Base-by-base conservation (phyloP, 2,888 invertebrate species). In the Koerneria pararmatus region DNA sequence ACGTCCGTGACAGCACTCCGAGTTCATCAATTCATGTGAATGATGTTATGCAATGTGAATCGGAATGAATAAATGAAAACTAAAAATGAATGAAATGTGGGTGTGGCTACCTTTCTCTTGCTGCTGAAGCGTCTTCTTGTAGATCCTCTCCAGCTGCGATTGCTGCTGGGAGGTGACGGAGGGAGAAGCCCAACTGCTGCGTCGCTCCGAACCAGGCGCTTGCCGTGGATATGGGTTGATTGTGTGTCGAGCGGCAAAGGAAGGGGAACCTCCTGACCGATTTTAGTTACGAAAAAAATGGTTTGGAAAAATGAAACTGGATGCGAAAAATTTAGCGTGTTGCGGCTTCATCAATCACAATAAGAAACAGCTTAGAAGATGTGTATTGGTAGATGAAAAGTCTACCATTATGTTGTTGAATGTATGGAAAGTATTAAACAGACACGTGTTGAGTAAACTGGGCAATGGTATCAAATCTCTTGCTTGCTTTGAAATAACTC, bases 171-270 rank as follows among this genome's bases (percentile, higher is more conserved):
- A 68, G 31, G 73, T 77, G 8, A 80, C 67, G 0, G 75, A 68
- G 1, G 79, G 71, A 1, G 80, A 77, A 11, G 80, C 79, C 81
- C 81, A 81, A 68, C 78, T 78, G 67, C 80, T 79, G 53, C 81
- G 64, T 34, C 80, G 73, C 54, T 76, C 76, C 56, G n/a, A n/a
- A n/a, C n/a, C 11, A 75, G 32, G 58, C 79, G 78, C 2, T 80
- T 77, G 49, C 73, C 73, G 61, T 78, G 65, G 53, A 65, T 65
- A 58, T 74, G 77, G 19, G 56, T 59, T 37, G 51, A 66, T 29
- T 41, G 58, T 27, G 63, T 59, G 24, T 61, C 68, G 59, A 54
- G 41, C 58, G 54, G 48, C 32, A 65, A 56, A 59, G 37, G 53
- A 34, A 19, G 61, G 65, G 15, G 58, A 57, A 5, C 66, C 57